A percentile compares a stretch with the other conserved stretches of the same genome.
Evolutionary conservation across 2,888 invertebrate genomes (phyloP).

Genomic region (Thysanoteuthis rhombus): DNA sequence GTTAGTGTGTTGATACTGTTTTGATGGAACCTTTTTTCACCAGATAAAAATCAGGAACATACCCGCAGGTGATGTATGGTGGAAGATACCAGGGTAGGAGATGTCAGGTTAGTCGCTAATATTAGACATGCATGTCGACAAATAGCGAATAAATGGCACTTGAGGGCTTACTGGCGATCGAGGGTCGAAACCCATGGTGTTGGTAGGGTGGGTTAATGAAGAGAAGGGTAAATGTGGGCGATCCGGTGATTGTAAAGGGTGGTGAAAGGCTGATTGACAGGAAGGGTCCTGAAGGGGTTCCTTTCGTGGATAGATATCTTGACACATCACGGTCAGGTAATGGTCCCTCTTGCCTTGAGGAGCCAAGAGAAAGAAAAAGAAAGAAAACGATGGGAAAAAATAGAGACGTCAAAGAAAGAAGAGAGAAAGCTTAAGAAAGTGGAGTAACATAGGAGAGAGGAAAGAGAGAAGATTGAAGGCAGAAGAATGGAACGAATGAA

Average conservation of each 20-base stretch:
- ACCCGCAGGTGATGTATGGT: neutral
- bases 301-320: neutral
- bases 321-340: neutral
- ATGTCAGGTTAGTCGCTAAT: neutral
- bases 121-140: neutral
- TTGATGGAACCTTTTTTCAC: neutral
- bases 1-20: neutral
- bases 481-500: too few species aligned
- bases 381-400: neutral
- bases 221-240: neutral
- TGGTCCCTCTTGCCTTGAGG: neutral
- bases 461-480: neutral
- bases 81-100: neutral
- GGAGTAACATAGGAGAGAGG: neutral
- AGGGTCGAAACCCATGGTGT: neutral
- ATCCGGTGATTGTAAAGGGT: neutral
- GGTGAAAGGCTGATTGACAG: neutral
- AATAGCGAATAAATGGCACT: neutral
- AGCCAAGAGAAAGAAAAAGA: neutral
- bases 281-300: neutral
- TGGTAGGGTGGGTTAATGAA: neutral
- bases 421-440: neutral
- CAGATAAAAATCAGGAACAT: neutral
- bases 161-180: neutral
- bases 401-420: neutral